Evolutionary conservation across 2,113 vertebrate species (phyloP).

Genomic region (Etheostoma spectabile): DNA sequence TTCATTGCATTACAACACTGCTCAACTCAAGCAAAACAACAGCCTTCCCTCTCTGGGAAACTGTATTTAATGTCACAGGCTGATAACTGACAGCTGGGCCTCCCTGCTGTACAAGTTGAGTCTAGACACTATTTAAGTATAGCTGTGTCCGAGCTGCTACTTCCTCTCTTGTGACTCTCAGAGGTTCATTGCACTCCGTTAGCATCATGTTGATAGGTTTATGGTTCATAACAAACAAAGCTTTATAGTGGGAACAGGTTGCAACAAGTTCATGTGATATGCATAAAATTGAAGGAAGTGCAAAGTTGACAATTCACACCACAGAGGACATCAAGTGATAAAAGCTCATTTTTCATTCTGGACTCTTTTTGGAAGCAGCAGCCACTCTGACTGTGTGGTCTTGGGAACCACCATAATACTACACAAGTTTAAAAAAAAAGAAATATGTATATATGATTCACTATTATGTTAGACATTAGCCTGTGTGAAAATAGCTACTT

Average conservation of each 20-base stretch:
- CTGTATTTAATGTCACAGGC: slow-evolving; percentile 30
- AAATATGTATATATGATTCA: slow-evolving; percentile 32
- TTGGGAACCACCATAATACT: too few species aligned
- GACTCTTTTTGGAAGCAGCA: too few species aligned
- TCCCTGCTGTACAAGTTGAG: background rate
- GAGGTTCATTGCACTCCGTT: slow-evolving; percentile 53
- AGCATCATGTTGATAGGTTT: slow-evolving; percentile 64
- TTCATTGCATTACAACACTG: too few species aligned
- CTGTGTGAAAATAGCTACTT: background rate
- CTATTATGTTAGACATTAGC: background rate
- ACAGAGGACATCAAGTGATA: background rate
- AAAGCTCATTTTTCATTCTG: too few species aligned
- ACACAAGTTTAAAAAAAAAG: too few species aligned
- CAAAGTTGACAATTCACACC: slow-evolving; percentile 46
- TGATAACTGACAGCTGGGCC: slow-evolving; percentile 38
- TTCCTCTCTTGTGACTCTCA: slow-evolving; percentile 65
- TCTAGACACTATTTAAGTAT: slow-evolving; percentile 15
- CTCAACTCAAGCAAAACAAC: background rate
- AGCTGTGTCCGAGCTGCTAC: slow-evolving; percentile 36
- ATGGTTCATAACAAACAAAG: slow-evolving; percentile 63
- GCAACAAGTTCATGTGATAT: slow-evolving; percentile 40
- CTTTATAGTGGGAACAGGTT: slow-evolving; percentile 43
- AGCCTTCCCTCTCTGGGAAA: slow-evolving; percentile 44
- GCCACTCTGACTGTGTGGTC: too few species aligned
- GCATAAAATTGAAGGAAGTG: slow-evolving; percentile 71